Evolutionary conservation across 2,888 invertebrate genomes (phyloP), one percentile per base, ranked within the genome.

Genomic region (Drosophila pseudotakahashii): DNA sequence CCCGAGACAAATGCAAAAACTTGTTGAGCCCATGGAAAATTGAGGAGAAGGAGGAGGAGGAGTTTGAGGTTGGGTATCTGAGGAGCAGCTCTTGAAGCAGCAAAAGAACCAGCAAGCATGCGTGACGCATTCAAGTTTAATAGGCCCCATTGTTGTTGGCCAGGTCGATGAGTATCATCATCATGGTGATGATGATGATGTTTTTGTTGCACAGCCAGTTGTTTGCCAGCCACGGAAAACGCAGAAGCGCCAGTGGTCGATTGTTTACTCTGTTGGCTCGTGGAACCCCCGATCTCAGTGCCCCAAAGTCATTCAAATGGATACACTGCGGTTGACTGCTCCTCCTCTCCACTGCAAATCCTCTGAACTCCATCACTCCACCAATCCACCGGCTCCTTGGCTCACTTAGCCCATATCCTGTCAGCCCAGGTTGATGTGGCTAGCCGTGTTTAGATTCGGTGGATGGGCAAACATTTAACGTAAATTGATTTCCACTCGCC

Each of bases 121-220:
- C 84, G 81, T 84, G 84, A 77, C 81, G 77, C 84, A 77, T 81
- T 82, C 75, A 72, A 59, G 63, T 67, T 81, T 79, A 79, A 81
- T 81, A 76, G 77, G 60, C 47, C 48, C 60, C 73, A 72, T 76
- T 77, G 73, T 78, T 64, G 53, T 48, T 62, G 69, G 30, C 45
- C 69, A 60, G 36, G 53, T 61, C 51, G 70, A 69, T 61, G 44
- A 37, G 13, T 30, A 7, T 1, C 30, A 30, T 10, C 26, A 10
- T 37, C 32, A 23, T 42, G 37, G 23, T n/a, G 2, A 19, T 19
- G 45, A n/a, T 58, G 9, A 39, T 58, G 58, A 58, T 47, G 52
- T 39, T 62, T 26, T 52, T 53, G 70, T 32, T 52, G 52, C 52
- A 58, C 39, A 51, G 58, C 58, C 51, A 58, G 30, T 52, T 58